These are phyloP conservation scores for Brachypteracias leptosomus DNA, from an alignment of 2,113 vertebrate genomes.

Conservation along the genomic window DNA sequence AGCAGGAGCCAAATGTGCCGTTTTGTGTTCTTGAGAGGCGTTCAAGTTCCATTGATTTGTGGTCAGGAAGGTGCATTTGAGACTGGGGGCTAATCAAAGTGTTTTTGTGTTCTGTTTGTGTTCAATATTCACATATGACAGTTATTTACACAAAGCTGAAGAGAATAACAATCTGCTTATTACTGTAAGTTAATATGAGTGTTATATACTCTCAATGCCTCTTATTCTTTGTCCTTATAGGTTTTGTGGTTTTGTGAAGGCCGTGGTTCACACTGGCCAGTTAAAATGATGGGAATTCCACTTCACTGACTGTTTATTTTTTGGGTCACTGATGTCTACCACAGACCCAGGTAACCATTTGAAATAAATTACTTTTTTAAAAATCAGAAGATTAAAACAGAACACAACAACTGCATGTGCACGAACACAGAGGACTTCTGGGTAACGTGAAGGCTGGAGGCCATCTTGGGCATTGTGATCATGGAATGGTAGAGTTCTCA, in stretches of 20 bases:
- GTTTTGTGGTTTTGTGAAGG: slow-evolving; percentile 82
- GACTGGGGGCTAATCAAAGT: too few species aligned
- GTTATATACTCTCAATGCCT: neutral
- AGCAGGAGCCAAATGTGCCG: too few species aligned
- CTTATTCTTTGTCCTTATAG: slow-evolving; percentile 69
- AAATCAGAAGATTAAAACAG: neutral
- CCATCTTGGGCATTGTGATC: too few species aligned
- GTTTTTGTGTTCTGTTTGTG: too few species aligned
- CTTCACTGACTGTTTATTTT: slow-evolving; percentile 86
- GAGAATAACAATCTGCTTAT: neutral
- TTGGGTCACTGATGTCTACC: slow-evolving; percentile 86
- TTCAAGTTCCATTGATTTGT: too few species aligned
- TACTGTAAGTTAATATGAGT: neutral
- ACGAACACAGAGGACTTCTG: too few species aligned
- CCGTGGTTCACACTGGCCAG: slow-evolving; percentile 74
- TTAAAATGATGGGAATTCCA: slow-evolving; percentile 78
- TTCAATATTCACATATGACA: neutral
- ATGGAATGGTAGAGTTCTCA: too few species aligned
- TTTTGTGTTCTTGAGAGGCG: too few species aligned
- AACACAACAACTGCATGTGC: neutral
- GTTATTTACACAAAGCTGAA: neutral
- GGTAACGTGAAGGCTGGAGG: too few species aligned
- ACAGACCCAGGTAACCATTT: slow-evolving; percentile 85
- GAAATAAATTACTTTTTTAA: neutral
- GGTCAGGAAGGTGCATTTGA: too few species aligned